Percentiles rank a stretch among this genome's conserved stretches.
Evolutionary conservation across 2,888 invertebrate genomes (phyloP).

Genomic region (Epirrhoe tristata): DNA sequence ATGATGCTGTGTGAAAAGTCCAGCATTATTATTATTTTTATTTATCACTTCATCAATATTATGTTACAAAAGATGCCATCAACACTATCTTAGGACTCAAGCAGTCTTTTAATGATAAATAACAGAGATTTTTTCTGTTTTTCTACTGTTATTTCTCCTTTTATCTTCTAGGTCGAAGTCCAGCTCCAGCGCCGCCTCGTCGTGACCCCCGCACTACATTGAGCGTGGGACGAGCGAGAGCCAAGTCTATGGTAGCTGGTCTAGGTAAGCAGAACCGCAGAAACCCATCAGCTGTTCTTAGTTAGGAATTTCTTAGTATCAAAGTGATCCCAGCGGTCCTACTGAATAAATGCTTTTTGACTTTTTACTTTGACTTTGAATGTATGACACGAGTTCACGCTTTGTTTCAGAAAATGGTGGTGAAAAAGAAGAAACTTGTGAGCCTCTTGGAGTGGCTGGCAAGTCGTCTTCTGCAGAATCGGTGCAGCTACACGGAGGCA

Average conservation of each 20-base stretch:
- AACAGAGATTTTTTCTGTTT: not conserved
- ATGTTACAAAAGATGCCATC: not conserved
- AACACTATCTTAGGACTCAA: not conserved
- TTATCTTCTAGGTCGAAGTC: constrained; percentile 83
- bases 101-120: not conserved
- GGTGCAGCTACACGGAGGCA: constrained; percentile 87
- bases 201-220: constrained; percentile 97
- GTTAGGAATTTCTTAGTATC: not conserved
- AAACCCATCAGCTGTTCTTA: not conserved
- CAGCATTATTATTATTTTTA: too few relatives aligned
- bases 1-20: too few relatives aligned
- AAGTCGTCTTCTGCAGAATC: constrained; percentile 94
- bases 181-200: constrained; percentile 96
- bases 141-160: constrained; percentile 16
- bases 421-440: constrained; percentile 90
- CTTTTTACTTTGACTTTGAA: too few relatives aligned
- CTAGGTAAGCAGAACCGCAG: constrained; percentile 83
- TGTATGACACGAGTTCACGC: not conserved
- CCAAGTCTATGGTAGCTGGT: constrained; percentile 97
- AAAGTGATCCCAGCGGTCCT: too few relatives aligned
- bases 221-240: constrained; percentile 95
- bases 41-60: not conserved
- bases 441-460: constrained; percentile 86
- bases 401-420: constrained; percentile 85
- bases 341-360: too few relatives aligned